Evolutionary conservation across 1,140 invertebrate species (phyloP), one percentile per base, ranked within the genome.

Genomic region (Arctopsyche grandis): DNA sequence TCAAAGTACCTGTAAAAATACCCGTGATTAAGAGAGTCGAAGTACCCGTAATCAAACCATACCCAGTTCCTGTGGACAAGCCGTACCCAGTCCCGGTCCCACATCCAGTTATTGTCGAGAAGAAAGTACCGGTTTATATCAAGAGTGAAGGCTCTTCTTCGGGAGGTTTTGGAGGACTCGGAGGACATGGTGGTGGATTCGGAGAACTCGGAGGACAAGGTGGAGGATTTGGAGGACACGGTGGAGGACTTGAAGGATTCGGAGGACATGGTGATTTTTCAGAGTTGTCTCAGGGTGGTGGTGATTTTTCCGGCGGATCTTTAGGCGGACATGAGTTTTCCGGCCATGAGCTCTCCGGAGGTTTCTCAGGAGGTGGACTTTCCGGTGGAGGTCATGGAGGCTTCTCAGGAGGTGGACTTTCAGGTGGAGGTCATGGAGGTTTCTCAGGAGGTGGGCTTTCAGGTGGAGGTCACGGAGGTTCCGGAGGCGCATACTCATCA

Each of bases 21-120:
- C 88, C 88, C 0, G 85, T 88, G 5, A 84, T 86, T 29, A 83
- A 85, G 4, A 85, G 84, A 81, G 84, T 86, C 9, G 83, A 85
- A 75, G 84, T 86, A 58, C 84, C 82, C 14, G 83, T 86, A 29
- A 84, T 84, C 12, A 83, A 84, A 74, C 83, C 83, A 4, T 85
- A 85, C 78, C 86, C 86, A 48, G 84, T 85, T 43, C 83, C 84
- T 16, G 84, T 86, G 0, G 84, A 83, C 74, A 85, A 84, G 69
- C 83, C 85, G 44, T 88, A 88, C 48, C 88, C 88, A 0, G 88
- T 89, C 0, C 75, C 75, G 14, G 81, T 84, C 0, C 79, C 79
- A 5, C 74, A 82, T 71, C 80, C 80, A 26, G 82, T 83, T 29
- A 78, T 81, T 38, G 80, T 84, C 9, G 81, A 84, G 52, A 84